A percentile compares a stretch with the other conserved stretches of the same genome.
Conservation (phyloP, 2,113 vertebrate species). For the Muntiacus muntjak region DNA sequence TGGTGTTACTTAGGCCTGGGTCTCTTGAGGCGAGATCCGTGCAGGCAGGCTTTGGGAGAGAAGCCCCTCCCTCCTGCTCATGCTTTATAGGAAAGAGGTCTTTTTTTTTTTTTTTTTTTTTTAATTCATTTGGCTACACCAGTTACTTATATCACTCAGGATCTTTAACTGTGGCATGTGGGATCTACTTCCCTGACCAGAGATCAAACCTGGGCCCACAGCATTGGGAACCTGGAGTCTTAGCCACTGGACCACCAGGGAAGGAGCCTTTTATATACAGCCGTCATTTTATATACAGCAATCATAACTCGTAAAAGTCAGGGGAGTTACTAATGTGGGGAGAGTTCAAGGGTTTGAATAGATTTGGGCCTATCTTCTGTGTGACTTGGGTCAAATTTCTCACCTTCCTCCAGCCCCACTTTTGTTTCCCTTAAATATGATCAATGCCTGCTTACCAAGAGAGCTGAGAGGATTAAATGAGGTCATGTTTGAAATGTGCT, state of each 20-base stretch:
- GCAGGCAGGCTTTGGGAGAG: not conserved
- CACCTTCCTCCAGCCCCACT: not conserved
- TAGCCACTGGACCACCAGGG: not conserved
- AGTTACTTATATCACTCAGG: not conserved
- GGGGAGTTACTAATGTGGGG: not conserved
- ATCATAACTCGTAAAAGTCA: not conserved
- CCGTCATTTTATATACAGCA: not conserved
- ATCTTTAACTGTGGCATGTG: not conserved
- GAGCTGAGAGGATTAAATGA: not conserved
- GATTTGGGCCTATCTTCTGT: not conserved
- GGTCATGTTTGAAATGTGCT: not conserved
- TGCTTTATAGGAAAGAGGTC: not conserved
- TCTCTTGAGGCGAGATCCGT: not conserved
- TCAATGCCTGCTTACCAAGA: not conserved
- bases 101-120: not conserved
- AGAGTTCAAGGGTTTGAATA: not conserved
- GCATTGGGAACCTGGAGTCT: not conserved
- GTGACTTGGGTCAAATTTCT: not conserved
- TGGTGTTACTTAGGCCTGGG: not conserved
- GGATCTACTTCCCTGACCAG: not conserved
- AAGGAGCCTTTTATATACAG: not conserved
- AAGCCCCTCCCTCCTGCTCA: not conserved
- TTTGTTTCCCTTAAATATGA: not conserved
- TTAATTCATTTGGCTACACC: not conserved
- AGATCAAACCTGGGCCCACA: not conserved